Percentiles rank a stretch among this genome's conserved stretches.
Conservation (phyloP, 64 coral and sea anemone species). For the Catalaphyllia jardinei region DNA sequence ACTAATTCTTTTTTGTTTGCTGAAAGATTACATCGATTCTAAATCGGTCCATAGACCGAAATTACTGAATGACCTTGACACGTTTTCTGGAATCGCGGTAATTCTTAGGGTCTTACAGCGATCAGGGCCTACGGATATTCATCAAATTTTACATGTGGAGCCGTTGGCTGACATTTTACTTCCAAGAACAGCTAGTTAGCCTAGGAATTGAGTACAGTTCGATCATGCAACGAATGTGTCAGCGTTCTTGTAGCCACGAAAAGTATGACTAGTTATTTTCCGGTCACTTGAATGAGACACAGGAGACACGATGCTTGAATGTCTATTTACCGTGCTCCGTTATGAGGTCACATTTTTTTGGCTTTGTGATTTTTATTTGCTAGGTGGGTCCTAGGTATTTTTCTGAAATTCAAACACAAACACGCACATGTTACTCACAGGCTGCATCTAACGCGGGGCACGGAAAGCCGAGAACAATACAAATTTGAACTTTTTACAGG, state of each 20-base stretch:
- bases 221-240: background rate
- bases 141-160: too few species aligned
- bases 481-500: background rate
- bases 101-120: too few species aligned
- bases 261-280: background rate
- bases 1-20: background rate
- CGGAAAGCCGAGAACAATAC: background rate
- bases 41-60: too few species aligned
- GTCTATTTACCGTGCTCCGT: background rate
- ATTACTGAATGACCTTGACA: too few species aligned
- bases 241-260: background rate
- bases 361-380: background rate
- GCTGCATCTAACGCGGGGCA: background rate
- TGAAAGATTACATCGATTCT: background rate
- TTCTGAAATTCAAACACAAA: too few species aligned
- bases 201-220: background rate
- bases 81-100: too few species aligned
- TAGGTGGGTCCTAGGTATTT: background rate
- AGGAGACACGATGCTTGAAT: background rate
- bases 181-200: too few species aligned
- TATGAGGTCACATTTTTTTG: background rate
- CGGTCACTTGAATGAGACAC: background rate
- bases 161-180: too few species aligned
- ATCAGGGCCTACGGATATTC: too few species aligned
- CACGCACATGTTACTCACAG: too few species aligned